phyloP scores from a whole-genome alignment of 2,113 vertebrate genomes.

The Pluvianellus socialis region DNA sequence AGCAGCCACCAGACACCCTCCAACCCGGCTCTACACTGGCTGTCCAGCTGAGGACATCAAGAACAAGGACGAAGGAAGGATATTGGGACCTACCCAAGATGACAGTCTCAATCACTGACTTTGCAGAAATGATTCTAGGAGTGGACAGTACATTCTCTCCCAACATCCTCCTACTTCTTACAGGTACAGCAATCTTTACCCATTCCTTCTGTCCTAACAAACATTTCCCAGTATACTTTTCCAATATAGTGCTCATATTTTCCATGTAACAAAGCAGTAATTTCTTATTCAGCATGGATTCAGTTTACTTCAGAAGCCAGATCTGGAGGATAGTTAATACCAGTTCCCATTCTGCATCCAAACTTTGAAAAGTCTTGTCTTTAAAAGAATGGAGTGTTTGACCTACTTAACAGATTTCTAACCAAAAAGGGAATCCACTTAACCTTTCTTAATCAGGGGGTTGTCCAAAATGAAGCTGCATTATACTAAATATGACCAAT shows the following conservation, averaged over 20 bases:
- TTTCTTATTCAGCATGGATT: background rate
- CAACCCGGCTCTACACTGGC: accelerated
- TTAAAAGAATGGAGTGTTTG: background rate
- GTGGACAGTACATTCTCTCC: background rate
- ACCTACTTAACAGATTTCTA: background rate
- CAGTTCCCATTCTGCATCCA: background rate
- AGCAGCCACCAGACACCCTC: background rate
- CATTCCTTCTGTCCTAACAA: background rate
- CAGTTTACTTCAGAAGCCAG: background rate
- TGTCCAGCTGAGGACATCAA: background rate
- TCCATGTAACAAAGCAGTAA: background rate
- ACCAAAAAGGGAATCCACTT: background rate
- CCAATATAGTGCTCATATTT: background rate
- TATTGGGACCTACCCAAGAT: background rate
- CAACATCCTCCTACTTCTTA: background rate
- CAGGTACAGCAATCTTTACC: background rate
- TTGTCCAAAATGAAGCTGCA: background rate
- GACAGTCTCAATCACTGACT: background rate
- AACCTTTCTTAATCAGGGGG: background rate
- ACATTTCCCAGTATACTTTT: background rate
- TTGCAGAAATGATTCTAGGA: background rate
- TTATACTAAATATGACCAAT: background rate
- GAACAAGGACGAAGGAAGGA: background rate
- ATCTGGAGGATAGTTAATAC: background rate
- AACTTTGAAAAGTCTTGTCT: background rate